phyloP scores from a whole-genome alignment of 2,888 invertebrate species.

The Galerucella calmariensis region DNA sequence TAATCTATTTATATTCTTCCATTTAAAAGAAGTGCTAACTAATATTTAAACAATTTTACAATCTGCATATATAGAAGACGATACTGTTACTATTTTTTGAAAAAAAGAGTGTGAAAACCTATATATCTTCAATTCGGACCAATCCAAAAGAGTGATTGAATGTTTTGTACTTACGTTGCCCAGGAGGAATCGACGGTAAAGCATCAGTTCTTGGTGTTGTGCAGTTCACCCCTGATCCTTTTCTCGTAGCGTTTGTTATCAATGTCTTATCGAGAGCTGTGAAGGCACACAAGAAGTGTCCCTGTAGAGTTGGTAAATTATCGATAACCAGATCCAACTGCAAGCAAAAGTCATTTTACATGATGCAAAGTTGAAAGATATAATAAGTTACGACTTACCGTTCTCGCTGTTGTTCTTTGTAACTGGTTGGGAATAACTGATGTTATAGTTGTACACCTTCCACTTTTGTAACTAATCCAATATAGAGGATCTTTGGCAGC shows the following conservation, averaged over 20 bases:
- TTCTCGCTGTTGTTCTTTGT: constrained; percentile 92
- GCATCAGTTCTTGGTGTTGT: constrained; percentile 94
- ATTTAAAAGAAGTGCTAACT: too few relatives aligned
- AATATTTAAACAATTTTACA: too few relatives aligned
- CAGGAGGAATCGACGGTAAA: constrained; percentile 90
- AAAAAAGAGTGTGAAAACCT: too few relatives aligned
- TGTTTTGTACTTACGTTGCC: constrained; percentile 75
- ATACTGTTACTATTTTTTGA: too few relatives aligned
- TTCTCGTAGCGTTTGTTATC: constrained; percentile 90
- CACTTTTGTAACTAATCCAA: constrained; percentile 97
- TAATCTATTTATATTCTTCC: too few relatives aligned
- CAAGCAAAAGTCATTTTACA: not conserved
- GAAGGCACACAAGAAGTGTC: constrained; percentile 93
- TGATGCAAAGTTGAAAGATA: constrained; percentile 39
- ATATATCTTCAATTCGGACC: too few relatives aligned
- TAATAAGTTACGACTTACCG: constrained; percentile 66
- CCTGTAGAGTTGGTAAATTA: constrained; percentile 91
- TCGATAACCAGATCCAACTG: constrained; percentile 92
- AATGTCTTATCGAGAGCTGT: constrained; percentile 90
- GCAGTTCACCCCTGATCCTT: constrained; percentile 92
- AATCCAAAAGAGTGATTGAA: too few relatives aligned
- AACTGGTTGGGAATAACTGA: constrained; percentile 90
- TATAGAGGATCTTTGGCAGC: constrained; percentile 92
- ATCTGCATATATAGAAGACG: too few relatives aligned
- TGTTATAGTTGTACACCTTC: constrained; percentile 95